These are phyloP conservation scores for Murina feae DNA, from an alignment of 2,113 vertebrate genomes.

Conservation along the genomic window DNA sequence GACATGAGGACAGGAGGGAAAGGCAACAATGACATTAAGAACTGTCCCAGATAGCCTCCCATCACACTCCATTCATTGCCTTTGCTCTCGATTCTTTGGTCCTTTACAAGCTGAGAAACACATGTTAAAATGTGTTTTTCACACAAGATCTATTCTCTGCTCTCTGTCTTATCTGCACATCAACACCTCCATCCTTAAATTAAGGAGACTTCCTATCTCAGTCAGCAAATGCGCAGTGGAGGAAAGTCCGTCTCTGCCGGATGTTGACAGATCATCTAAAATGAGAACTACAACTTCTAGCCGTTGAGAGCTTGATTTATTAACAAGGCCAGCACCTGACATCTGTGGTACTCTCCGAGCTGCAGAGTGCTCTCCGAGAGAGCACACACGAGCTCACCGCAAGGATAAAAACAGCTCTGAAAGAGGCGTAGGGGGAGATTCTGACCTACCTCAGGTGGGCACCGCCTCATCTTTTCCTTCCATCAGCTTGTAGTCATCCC, in stretches of 20 bases:
- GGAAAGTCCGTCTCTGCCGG: background rate
- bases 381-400: rapidly evolving
- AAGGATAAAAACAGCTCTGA: background rate
- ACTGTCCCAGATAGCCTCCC: background rate
- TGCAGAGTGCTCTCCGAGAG: background rate
- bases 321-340: slow-evolving; percentile 7
- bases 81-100: background rate
- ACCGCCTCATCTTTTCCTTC: background rate
- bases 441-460: background rate
- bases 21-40: background rate
- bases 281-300: background rate
- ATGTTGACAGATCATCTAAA: slow-evolving; percentile 39
- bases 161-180: background rate
- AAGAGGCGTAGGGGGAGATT: background rate
- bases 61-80: background rate
- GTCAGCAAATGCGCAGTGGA: background rate
- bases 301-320: background rate
- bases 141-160: background rate
- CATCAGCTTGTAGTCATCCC: background rate
- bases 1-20: background rate
- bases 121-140: background rate
- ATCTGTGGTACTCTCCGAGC: background rate
- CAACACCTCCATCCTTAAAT: background rate
- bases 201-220: background rate
- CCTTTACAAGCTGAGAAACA: background rate